A percentile compares a stretch with the other conserved stretches of the same genome.
Evolutionary conservation across 2,113 vertebrate species (phyloP).

Genomic region (Sylvilagus bachmani): DNA sequence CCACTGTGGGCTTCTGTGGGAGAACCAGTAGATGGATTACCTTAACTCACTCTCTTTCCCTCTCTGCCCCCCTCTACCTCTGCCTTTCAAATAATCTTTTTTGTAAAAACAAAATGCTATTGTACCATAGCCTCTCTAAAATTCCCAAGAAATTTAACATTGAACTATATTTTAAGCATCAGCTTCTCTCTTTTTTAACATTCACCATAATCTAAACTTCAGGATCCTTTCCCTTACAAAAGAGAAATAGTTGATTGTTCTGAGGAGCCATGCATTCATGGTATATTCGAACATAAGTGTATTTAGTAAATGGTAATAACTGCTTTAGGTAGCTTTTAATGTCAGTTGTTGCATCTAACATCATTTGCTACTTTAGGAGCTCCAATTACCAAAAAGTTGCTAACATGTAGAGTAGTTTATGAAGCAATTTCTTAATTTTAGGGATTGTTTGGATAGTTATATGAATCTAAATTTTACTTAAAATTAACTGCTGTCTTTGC

Average conservation of each 20-base stretch:
- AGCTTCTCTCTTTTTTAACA: constrained; percentile 7
- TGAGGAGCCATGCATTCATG: neutral
- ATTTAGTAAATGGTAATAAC: constrained; percentile 26
- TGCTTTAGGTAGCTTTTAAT: constrained; percentile 7
- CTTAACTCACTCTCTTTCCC: no score
- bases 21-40: no score
- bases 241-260: neutral
- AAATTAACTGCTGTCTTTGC: neutral
- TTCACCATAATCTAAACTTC: constrained; percentile 33
- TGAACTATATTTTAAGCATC: constrained; percentile 29
- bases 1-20: no score
- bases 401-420: constrained; percentile 7
- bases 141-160: neutral
- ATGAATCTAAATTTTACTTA: constrained; percentile 33
- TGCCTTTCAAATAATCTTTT: neutral
- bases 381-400: neutral
- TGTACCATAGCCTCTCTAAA: neutral
- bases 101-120: neutral
- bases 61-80: no score
- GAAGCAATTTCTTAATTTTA: constrained; percentile 33
- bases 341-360: neutral
- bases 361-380: neutral
- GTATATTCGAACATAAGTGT: neutral
- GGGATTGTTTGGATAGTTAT: neutral
- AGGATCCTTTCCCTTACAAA: neutral